Percentiles rank a stretch among this genome's conserved stretches.
Evolutionary conservation across 2,797 vertebrate species (phyloP).

Genomic region (Astyanax mexicanus): DNA sequence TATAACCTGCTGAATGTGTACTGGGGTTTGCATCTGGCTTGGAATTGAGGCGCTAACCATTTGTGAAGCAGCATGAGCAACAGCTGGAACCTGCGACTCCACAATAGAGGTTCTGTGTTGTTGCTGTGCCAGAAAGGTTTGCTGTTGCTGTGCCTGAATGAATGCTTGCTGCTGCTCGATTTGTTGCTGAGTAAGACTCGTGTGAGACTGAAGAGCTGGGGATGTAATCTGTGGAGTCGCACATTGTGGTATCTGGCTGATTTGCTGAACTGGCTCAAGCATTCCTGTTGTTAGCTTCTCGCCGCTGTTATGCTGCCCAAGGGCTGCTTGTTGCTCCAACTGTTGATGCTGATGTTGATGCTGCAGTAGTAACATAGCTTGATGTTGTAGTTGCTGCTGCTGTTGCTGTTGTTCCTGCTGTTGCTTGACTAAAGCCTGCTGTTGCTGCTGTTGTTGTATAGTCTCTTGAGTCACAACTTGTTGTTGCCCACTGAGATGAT

Average conservation of each 20-base stretch:
- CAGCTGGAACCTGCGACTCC: slow-evolving; percentile 67
- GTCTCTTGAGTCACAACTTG: slow-evolving; percentile 59
- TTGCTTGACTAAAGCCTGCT: slow-evolving; percentile 53
- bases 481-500: slow-evolving; percentile 43
- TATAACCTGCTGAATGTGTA: slow-evolving; percentile 64
- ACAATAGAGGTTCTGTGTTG: slow-evolving; percentile 64
- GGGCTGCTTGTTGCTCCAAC: slow-evolving; percentile 8
- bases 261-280: slow-evolving; percentile 50
- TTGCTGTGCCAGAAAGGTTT: slow-evolving; percentile 62
- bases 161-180: slow-evolving; percentile 64
- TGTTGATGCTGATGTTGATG: slow-evolving; percentile 59
- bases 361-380: slow-evolving; percentile 53
- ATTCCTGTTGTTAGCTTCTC: slow-evolving; percentile 4
- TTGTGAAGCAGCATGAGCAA: slow-evolving; percentile 62
- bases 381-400: slow-evolving; percentile 68
- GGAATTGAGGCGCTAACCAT: slow-evolving; percentile 64
- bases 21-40: slow-evolving; percentile 65
- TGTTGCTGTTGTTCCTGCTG: slow-evolving; percentile 63
- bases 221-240: slow-evolving; percentile 61
- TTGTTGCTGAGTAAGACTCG: slow-evolving; percentile 64
- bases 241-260: slow-evolving; percentile 65
- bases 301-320: slow-evolving; percentile 31
- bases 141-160: slow-evolving; percentile 65
- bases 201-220: slow-evolving; percentile 60
- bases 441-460: slow-evolving; percentile 65